Evolutionary conservation across 2,113 vertebrate species (phyloP), one percentile per base, ranked within the genome.

Genomic region (Meleagris gallopavo): DNA sequence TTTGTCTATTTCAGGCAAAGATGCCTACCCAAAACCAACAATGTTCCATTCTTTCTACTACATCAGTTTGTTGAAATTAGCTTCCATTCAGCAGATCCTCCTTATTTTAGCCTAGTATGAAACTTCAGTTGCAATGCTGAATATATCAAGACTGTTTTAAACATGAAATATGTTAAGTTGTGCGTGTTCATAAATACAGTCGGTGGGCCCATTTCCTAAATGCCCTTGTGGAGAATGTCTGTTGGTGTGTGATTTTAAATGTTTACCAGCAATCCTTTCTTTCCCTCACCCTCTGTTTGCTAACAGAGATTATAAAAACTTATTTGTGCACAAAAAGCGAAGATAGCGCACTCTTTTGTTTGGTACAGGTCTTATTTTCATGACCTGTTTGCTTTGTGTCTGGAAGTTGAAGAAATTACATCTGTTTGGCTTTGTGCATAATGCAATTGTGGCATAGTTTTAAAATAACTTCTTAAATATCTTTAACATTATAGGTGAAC

Each of bases 1-100:
- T 72, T 82, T 84, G 91, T 65, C 89, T 95, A 34, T 91, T 88
- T 88, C 27, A 41, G 85, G 66, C 54, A 54, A 79, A 87, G 74
- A 73, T 79, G n/a, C 36, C 64, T 69, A 71, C 67, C 46, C 6
- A 0, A 91, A 93, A 40, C 45, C 25, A 85, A 50, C 71, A 66
- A 54, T 77, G 62, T 73, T 91, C 9, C 64, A 50, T 86, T 82
- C 29, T 69, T 78, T 75, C 60, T 40, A 52, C 40, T 70, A 27
- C 20, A 87, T 12, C 21, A 21, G 1, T 89, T 89, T 62, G 27
- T 88, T 55, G 82, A 80, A 93, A 82, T 57, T 65, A 69, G 72
- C 48, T 85, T 78, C 45, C 4, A 55, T 86, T 77, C 8, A 57
- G 48, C 58, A 76, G 36, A 19, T 73, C 13, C 22, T 79, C 9